Percentiles rank a stretch among this genome's conserved stretches.
These are phyloP conservation scores for Caenorhabditis briggsae DNA, from an alignment of 1,140 invertebrate genomes.

Conservation along the genomic window DNA sequence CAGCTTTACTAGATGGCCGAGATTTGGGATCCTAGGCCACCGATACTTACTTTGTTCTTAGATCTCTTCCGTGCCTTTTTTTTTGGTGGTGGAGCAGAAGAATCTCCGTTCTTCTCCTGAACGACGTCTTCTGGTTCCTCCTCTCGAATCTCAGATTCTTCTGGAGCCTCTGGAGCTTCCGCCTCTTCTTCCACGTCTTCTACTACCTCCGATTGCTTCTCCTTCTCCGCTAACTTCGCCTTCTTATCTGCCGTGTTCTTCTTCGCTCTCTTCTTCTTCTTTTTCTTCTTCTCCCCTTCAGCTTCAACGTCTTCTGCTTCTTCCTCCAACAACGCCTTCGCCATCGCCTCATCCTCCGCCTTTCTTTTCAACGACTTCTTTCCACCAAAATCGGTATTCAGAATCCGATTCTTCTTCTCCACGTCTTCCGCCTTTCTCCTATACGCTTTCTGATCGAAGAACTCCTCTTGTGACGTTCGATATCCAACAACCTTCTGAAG, in stretches of 20 bases:
- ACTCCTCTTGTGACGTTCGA: constrained; percentile 85
- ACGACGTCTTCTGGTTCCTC: background rate
- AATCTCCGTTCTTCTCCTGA: constrained; percentile 55
- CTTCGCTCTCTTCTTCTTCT: constrained; percentile 65
- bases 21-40: too few relatives aligned
- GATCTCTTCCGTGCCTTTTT: constrained; percentile 71
- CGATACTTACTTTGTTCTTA: constrained; percentile 56
- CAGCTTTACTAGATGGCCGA: too few relatives aligned
- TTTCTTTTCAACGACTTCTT: constrained; percentile 31
- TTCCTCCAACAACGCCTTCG: constrained; percentile 64
- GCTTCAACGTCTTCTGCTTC: constrained; percentile 10
- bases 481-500: constrained; percentile 89
- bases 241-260: constrained; percentile 67
- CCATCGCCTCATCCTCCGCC: constrained; percentile 17
- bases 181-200: constrained; percentile 68
- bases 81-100: constrained; percentile 70
- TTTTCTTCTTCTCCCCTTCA: constrained; percentile 51
- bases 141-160: background rate
- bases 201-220: background rate
- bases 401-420: constrained; percentile 85
- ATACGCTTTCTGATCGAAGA: constrained; percentile 85
- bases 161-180: constrained; percentile 60
- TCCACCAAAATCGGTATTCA: constrained; percentile 77
- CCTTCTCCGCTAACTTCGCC: constrained; percentile 49
- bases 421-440: constrained; percentile 84